Evolutionary conservation across 2,797 vertebrate species (phyloP), one percentile per base, ranked within the genome.

Genomic region (Pseudomugil tenellus): DNA sequence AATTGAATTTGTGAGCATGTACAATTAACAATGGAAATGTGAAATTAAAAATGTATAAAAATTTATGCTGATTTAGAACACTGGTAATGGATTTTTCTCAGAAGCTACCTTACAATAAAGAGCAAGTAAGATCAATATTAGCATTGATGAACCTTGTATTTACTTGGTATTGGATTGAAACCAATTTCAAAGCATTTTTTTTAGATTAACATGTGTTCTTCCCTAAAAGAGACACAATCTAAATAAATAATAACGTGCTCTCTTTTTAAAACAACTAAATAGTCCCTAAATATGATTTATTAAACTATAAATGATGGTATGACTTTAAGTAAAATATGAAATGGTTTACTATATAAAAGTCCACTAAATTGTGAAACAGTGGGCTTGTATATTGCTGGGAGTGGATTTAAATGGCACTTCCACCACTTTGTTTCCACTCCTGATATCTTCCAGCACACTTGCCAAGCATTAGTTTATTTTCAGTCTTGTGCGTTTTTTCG

Each of bases 331-430:
- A 21, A 43, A 41, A 48, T 4, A 48, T 48, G 11, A 43, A 23
- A 9, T 11, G n/a, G 21, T 10, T 46, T 48, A 10, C 21, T 4
- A 48, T 4, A 11, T 3, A 48, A 48, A 21, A 21, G n/a, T 12
- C 21, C 21, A 10, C 46, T 23, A 11, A 14, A 14, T 17, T 46
- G 1, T 25, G 28, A 0, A 53, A 13, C 41, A 46, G 26, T 54
- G 26, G 13, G 17, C 6, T 4, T 43, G 54, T 12, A 4, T 13
- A 17, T 12, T 6, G 17, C 43, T 46, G 57, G 66, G 54, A 49
- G 56, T 53, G 34, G 48, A 70, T 71, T 73, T 58, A 58, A 70
- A 49, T 16, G 26, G 67, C n/a, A 28, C 58, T 31, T 23, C 0
- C 0, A 7, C 28, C n/a, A 43, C 23, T 59, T 26, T 6, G 4